Percentiles rank a stretch among this genome's conserved stretches.
phyloP scores from a whole-genome alignment of 2,797 vertebrate genomes.

The Delichon dasypus region DNA sequence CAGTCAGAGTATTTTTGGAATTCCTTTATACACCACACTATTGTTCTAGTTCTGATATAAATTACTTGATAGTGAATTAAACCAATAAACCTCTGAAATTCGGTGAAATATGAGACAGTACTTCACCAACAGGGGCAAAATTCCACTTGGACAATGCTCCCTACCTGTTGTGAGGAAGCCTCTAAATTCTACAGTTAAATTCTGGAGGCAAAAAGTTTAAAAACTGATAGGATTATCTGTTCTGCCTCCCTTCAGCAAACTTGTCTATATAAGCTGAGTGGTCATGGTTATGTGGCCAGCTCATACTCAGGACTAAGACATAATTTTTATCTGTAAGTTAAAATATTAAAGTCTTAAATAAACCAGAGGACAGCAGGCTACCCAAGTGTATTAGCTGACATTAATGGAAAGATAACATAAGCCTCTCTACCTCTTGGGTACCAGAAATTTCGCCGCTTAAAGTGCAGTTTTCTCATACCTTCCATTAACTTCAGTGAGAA shows the following conservation, averaged over 20 bases:
- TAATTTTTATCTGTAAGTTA: not conserved
- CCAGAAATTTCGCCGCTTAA: not conserved
- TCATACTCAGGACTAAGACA: not conserved
- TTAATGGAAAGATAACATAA: not conserved
- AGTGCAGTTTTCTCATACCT: not conserved
- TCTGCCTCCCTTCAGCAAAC: constrained; percentile 17
- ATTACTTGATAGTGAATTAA: constrained; percentile 37
- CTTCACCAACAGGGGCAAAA: constrained; percentile 20
- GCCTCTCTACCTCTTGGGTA: not conserved
- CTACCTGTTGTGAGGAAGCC: not conserved
- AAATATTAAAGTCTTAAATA: constrained; percentile 27
- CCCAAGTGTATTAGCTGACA: not conserved
- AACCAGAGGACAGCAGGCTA: not conserved
- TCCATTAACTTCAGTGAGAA: not conserved
- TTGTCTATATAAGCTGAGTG: not conserved
- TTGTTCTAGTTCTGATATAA: not conserved
- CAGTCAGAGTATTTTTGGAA: not conserved
- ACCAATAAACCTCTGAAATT: constrained; percentile 10
- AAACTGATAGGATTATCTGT: constrained; percentile 17
- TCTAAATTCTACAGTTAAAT: constrained; percentile 29
- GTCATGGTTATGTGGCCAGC: constrained; percentile 18
- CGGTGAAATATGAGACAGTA: constrained; percentile 10
- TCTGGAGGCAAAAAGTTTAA: not conserved
- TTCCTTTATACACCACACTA: not conserved
- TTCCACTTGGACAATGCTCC: not conserved